Evolutionary conservation across 1,140 invertebrate species (phyloP), one percentile per base, ranked within the genome.

Genomic region (Achatina immaculata): DNA sequence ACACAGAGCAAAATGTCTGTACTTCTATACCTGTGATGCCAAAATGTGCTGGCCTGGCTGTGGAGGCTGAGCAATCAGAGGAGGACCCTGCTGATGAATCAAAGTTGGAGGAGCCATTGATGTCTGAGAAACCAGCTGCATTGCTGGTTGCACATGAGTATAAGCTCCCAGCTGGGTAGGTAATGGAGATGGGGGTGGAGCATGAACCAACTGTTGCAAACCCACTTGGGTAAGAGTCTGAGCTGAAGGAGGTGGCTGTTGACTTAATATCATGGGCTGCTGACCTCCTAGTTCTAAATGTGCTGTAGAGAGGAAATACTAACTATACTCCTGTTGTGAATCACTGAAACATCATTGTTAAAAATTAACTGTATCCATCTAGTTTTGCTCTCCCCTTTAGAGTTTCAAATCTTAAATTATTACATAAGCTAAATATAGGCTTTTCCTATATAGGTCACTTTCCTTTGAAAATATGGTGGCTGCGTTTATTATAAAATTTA

Each of bases 51-150:
- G 77, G 14, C 42, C 66, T 16, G 74, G 58, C 21, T 73, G 80
- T 45, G 76, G 76, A 42, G 38, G 75, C 14, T 31, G 68, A 51
- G 65, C 31, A 31, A 42, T 24, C 1, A 45, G 24, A 55, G 82
- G 76, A 21, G 78, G 78, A 14, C 71, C 66, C 28, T 71, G 74
- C 1, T 66, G 75, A 16, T 65, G 65, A 65, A 76, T 48, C 31
- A 58, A 38, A 21, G 42, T 43, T 68, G 79, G 77, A 40, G 78
- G 71, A 21, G 83, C 71, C 45, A 80, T 42, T 14, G 81, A 71
- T 24, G 73, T 65, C 42, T 84, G 85, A 19, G 83, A 80, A 0
- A 85, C 81, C 34, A 84, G 68, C 69, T 84, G 84, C 72, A 86
- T 40, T 28, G 83, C 76, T 19, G 83, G 84, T 80, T 84, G 85